These are phyloP conservation scores for Anthophora plumipes DNA, from an alignment of 2,888 invertebrate genomes.

Conservation along the genomic window DNA sequence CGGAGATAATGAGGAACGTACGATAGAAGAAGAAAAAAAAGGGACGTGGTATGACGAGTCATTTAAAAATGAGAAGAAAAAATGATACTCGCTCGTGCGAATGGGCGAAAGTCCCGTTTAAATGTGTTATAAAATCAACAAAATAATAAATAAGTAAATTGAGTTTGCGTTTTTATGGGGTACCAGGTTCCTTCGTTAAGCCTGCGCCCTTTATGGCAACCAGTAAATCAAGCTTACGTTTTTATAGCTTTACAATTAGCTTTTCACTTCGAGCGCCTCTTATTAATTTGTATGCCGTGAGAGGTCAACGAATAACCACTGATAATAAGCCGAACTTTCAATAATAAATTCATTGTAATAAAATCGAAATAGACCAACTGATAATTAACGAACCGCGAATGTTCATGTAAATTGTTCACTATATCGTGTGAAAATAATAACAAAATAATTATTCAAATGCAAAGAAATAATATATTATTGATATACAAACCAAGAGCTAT, in stretches of 20 bases:
- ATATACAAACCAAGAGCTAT: no score
- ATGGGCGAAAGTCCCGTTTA: no score
- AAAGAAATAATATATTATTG: no score
- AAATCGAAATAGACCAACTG: neutral
- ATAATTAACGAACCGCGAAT: no score
- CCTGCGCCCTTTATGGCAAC: constrained; percentile 14
- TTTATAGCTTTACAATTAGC: constrained; percentile 31
- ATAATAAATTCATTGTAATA: constrained; percentile 9
- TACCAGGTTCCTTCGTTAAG: constrained; percentile 16
- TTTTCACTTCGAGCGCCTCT: constrained; percentile 1
- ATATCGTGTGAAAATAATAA: no score
- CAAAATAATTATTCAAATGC: no score
- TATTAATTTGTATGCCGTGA: constrained; percentile 33
- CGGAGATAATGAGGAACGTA: neutral
- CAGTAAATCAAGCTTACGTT: constrained; percentile 34
- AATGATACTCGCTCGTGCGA: neutral
- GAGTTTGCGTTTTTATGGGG: constrained; percentile 33
- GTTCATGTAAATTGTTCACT: no score
- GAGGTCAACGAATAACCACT: neutral
- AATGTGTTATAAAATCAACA: constrained; percentile 9
- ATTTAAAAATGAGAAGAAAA: neutral
- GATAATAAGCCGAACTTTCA: constrained; percentile 11
- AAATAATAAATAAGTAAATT: constrained; percentile 26
- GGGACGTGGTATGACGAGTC: neutral
- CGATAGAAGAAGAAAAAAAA: neutral